Percentiles rank a stretch among this genome's conserved stretches.
These are phyloP conservation scores for Parapsyche elsis DNA, from an alignment of 1,140 invertebrate species.

Conservation along the genomic window DNA sequence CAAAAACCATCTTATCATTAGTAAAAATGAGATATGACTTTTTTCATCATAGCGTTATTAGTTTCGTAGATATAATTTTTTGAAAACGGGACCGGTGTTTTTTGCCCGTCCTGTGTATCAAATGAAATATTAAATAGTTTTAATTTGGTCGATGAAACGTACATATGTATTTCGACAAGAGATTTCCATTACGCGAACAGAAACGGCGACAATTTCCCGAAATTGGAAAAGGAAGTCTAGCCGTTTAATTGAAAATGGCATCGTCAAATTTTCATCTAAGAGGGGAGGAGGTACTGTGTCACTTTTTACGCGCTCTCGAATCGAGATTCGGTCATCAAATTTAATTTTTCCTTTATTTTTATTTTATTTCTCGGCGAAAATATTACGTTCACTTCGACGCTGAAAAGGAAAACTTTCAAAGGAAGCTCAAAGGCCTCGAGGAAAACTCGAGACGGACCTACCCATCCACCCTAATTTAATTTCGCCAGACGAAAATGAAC, in stretches of 20 bases:
- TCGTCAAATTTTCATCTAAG: constrained; percentile 33
- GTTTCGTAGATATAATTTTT: too few relatives aligned
- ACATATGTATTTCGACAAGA: not conserved
- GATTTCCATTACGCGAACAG: not conserved
- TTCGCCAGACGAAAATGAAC: not conserved
- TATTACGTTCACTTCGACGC: not conserved
- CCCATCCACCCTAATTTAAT: not conserved
- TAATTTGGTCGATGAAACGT: too few relatives aligned
- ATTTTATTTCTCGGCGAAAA: not conserved
- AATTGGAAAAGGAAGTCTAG: not conserved
- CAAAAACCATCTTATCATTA: too few relatives aligned
- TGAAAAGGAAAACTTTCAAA: constrained; percentile 4
- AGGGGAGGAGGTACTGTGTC: not conserved
- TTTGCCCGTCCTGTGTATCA: too few relatives aligned
- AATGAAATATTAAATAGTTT: too few relatives aligned
- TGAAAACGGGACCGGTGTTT: too few relatives aligned
- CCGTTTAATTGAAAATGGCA: constrained; percentile 30
- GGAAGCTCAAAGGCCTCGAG: not conserved
- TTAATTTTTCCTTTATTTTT: constrained; percentile 2
- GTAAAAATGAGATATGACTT: too few relatives aligned
- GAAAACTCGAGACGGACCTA: not conserved
- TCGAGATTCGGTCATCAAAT: not conserved
- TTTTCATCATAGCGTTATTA: too few relatives aligned
- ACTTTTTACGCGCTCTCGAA: not conserved
- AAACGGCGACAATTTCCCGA: constrained; percentile 4